Conservation (phyloP, 2,888 invertebrate species). For the Axea sp. region DNA sequence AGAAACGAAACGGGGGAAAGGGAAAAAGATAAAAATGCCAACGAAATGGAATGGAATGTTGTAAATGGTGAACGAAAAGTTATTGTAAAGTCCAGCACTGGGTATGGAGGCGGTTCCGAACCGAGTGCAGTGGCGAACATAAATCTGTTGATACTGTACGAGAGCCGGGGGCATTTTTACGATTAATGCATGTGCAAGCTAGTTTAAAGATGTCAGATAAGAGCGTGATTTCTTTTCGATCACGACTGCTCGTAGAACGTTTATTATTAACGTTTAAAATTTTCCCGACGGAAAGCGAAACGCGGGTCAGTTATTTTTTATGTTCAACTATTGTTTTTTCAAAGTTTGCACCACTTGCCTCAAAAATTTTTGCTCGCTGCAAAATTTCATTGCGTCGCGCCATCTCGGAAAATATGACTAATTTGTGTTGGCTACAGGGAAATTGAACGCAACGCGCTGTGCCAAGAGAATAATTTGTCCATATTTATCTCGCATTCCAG, state of each 20-base stretch:
- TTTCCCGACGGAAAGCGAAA: slow-evolving; percentile 26
- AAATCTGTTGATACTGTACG: slow-evolving; percentile 74
- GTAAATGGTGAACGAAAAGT: no score
- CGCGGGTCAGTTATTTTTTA: neutral
- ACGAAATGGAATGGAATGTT: no score
- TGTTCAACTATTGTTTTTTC: no score
- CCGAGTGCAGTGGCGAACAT: slow-evolving; percentile 65
- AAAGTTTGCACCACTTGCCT: no score
- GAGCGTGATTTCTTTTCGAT: slow-evolving; percentile 46
- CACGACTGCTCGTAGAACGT: slow-evolving; percentile 48
- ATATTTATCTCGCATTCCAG: slow-evolving; percentile 72
- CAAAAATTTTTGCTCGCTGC: no score
- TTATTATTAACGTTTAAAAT: slow-evolving; percentile 40
- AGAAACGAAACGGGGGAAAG: no score
- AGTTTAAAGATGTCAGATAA: slow-evolving; percentile 70
- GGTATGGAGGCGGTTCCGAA: slow-evolving; percentile 48
- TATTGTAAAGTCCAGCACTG: slow-evolving; percentile 29
- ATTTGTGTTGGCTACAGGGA: slow-evolving; percentile 35
- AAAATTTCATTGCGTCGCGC: no score
- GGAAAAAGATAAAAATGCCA: no score
- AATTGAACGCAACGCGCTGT: slow-evolving; percentile 36
- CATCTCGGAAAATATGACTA: slow-evolving; percentile 12
- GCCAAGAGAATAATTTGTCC: slow-evolving; percentile 45
- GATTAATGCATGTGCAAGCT: slow-evolving; percentile 64
- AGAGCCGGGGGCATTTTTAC: slow-evolving; percentile 70